Base-by-base conservation (phyloP, 2,113 vertebrate genomes). In the Platichthys stellatus region DNA sequence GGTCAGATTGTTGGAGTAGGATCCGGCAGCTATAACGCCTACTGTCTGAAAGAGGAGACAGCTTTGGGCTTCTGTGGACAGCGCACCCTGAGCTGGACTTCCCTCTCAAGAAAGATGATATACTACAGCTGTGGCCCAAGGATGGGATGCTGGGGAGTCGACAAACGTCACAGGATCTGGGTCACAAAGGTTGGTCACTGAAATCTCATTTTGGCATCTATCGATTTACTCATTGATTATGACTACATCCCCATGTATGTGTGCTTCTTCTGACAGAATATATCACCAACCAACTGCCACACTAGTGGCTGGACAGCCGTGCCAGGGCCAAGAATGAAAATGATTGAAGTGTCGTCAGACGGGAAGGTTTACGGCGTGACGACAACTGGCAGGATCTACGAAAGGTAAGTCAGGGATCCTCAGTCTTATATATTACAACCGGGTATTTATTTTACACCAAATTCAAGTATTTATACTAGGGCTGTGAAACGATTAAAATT, bases 291-390 rank as follows among this genome's bases (percentile, higher is more conserved):
- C 47, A 18, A 4, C 53, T 89, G 67, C 14, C 0, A 10, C 6
- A n/a, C 1, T 0, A n/a, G 5, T 0, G 4, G 8, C 0, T 79
- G 56, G 85, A 1, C 0, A 1, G 0, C 0, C 0, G 8, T 83
- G 2, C 0, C 11, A 1, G 76, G 53, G 8, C 53, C 80, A 5
- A 0, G 0, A 2, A 35, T 86, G 43, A 35, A 5, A 45, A 59
- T 20, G 80, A 24, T 84, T 24, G 82, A 89, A 61, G 76, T 80
- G 14, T 76, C 43, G 13, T 58, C 60, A 15, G 76, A 87, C 20
- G 88, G 90, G 21, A 60, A 0, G 0, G 67, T 85, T 4, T 87
- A 70, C 69, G 84, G 53, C 18, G 45, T 88, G 17, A 13, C 0
- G 8, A 8, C 0, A 15, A 0, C 0, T 0, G 81, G 87, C 3